These are phyloP conservation scores for Falcaria lacertinaria DNA, from an alignment of 2,888 invertebrate genomes.

Conservation along the genomic window DNA sequence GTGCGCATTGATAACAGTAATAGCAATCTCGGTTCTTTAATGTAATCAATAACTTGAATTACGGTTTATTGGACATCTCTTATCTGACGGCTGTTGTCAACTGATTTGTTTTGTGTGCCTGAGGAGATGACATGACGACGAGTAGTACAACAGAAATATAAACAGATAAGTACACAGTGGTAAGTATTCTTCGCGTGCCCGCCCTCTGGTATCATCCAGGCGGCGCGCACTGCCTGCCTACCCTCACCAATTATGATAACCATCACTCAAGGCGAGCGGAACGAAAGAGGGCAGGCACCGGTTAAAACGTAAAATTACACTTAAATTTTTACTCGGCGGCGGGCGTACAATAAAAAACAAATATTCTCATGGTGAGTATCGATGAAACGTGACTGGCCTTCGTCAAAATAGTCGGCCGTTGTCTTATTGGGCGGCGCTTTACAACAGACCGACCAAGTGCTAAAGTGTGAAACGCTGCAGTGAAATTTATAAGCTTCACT, in stretches of 20 bases:
- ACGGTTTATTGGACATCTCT: conserved; percentile 54
- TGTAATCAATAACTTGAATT: conserved; percentile 67
- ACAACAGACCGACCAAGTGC: conserved; percentile 65
- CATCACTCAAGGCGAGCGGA: conserved; percentile 79
- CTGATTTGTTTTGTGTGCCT: not conserved
- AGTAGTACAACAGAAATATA: conserved; percentile 1
- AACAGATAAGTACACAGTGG: conserved; percentile 26
- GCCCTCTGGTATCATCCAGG: conserved; percentile 58
- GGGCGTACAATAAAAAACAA: conserved; percentile 77
- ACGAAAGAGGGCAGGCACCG: conserved; percentile 78
- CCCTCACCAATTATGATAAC: conserved; percentile 79
- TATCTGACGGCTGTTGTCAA: conserved; percentile 33
- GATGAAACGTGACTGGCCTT: conserved; percentile 78
- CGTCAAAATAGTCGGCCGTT: conserved; percentile 77
- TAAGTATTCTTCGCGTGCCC: conserved; percentile 50
- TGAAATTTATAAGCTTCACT: conserved; percentile 71
- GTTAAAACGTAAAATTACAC: conserved; percentile 79
- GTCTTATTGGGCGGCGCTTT: conserved; percentile 73
- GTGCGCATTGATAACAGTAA: conserved; percentile 70
- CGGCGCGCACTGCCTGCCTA: conserved; percentile 62
- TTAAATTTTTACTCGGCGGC: conserved; percentile 75
- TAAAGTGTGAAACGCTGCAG: conserved; percentile 76
- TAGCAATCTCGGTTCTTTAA: conserved; percentile 53
- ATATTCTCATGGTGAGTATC: conserved; percentile 78
- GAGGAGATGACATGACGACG: not conserved